A percentile compares a stretch with the other conserved stretches of the same genome.
These are phyloP conservation scores for Melanostoma scalare DNA, from an alignment of 2,888 invertebrate genomes.

Conservation along the genomic window DNA sequence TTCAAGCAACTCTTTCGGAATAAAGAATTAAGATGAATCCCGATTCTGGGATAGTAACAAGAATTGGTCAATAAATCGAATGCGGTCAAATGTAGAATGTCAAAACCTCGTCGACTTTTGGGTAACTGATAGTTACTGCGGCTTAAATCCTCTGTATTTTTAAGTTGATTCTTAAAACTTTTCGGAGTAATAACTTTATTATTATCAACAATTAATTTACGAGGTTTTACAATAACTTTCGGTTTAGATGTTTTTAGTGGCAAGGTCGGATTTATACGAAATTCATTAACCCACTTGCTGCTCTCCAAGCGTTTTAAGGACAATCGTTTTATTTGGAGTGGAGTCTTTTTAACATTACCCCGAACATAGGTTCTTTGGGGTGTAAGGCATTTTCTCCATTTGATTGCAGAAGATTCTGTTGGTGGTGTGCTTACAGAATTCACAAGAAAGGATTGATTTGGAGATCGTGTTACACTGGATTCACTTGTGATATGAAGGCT, in stretches of 20 bases:
- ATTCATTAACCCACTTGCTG: neutral
- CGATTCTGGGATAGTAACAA: conserved; percentile 39
- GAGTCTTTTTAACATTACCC: conserved; percentile 3
- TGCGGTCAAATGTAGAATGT: conserved; percentile 75
- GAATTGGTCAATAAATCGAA: conserved; percentile 78
- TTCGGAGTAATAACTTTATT: conserved; percentile 73
- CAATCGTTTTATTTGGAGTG: neutral
- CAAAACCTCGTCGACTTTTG: conserved; percentile 74
- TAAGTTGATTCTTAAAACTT: conserved; percentile 73
- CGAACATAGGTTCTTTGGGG: conserved; percentile 77
- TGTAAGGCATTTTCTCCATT: conserved; percentile 76
- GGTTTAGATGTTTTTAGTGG: neutral
- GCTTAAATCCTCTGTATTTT: neutral
- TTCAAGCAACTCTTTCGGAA: conserved; percentile 74
- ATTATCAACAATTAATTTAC: conserved; percentile 77
- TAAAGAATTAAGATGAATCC: conserved; percentile 67
- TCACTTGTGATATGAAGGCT: neutral
- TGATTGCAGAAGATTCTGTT: conserved; percentile 25
- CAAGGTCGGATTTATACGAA: conserved; percentile 13
- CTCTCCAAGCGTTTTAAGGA: neutral
- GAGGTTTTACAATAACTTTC: conserved; percentile 9
- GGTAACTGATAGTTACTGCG: conserved; percentile 58
- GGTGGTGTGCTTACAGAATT: neutral
- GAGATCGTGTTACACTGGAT: neutral
- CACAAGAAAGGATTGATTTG: conserved; percentile 51